Conservation (phyloP, 2,888 invertebrate species). For the Andrena trimmerana region DNA sequence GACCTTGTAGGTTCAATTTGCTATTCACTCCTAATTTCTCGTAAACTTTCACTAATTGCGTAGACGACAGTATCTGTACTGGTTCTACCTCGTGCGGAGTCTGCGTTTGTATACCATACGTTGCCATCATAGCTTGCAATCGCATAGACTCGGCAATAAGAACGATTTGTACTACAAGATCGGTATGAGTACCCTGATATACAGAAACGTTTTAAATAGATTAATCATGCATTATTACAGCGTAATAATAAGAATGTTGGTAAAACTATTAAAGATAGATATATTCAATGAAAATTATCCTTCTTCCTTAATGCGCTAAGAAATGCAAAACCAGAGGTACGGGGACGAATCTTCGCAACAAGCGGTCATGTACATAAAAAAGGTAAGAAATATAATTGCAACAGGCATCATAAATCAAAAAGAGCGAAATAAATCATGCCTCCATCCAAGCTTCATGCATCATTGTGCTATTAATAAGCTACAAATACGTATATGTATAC, state of each 20-base stretch:
- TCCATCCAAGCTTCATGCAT: constrained; percentile 38
- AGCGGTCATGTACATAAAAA: constrained; percentile 1
- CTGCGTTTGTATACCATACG: constrained; percentile 99
- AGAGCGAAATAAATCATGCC: constrained; percentile 42
- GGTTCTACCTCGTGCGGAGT: constrained; percentile 98
- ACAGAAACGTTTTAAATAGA: constrained; percentile 46
- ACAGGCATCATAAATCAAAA: constrained; percentile 30
- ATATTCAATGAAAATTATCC: constrained; percentile 5
- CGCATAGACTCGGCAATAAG: constrained; percentile 99
- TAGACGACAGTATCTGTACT: constrained; percentile 98
- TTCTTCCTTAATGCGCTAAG: constrained; percentile 14
- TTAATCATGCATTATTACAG: constrained; percentile 48
- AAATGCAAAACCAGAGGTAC: constrained; percentile 8
- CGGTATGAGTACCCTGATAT: constrained; percentile 95
- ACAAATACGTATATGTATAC: neutral
- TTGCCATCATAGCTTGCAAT: constrained; percentile 99
- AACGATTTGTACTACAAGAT: constrained; percentile 99
- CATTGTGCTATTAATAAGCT: neutral
- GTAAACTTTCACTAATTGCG: constrained; percentile 95
- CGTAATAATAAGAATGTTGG: constrained; percentile 2
- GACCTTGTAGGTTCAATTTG: constrained; percentile 95
- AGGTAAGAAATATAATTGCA: constrained; percentile 1
- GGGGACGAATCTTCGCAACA: constrained; percentile 5
- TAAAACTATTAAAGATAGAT: constrained; percentile 32
- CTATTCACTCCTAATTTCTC: constrained; percentile 95